Conservation (phyloP, 1,140 invertebrate genomes). For the Drosophila novamexicana region DNA sequence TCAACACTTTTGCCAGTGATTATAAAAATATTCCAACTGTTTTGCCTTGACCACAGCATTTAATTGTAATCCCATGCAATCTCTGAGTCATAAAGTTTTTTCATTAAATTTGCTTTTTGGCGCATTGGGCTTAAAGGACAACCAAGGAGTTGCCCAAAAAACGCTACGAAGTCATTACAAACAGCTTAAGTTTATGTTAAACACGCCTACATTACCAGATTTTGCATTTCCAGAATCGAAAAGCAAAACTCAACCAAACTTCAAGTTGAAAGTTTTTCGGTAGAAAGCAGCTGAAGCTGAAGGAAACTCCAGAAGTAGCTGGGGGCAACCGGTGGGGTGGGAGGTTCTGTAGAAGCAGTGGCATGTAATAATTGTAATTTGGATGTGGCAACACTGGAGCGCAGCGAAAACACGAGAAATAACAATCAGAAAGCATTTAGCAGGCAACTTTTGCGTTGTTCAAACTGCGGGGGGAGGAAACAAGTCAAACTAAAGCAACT, state of each 20-base stretch:
- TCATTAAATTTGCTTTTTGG: slow-evolving; percentile 56
- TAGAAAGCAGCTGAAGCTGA: slow-evolving; percentile 26
- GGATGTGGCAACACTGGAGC: slow-evolving; percentile 53
- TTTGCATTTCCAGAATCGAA: slow-evolving; percentile 64
- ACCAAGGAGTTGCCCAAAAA: slow-evolving; percentile 17
- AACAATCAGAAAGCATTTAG: slow-evolving; percentile 84
- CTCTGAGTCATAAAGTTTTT: slow-evolving; percentile 58
- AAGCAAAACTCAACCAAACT: slow-evolving; percentile 21
- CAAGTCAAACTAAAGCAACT: slow-evolving; percentile 27
- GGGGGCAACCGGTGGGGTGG: slow-evolving; percentile 4
- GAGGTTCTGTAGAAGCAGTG: slow-evolving; percentile 19
- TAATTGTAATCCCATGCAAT: slow-evolving; percentile 17
- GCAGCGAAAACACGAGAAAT: slow-evolving; percentile 76
- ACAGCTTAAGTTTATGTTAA: slow-evolving; percentile 80
- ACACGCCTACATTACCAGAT: slow-evolving; percentile 77
- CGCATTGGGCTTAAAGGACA: slow-evolving; percentile 46
- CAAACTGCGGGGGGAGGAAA: slow-evolving; percentile 14
- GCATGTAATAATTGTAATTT: slow-evolving; percentile 83
- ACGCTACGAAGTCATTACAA: slow-evolving; percentile 74
- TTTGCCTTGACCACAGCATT: slow-evolving; percentile 19
- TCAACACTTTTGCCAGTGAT: not conserved
- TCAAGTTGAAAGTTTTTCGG: slow-evolving; percentile 50
- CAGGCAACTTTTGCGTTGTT: slow-evolving; percentile 62
- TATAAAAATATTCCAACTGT: not conserved
- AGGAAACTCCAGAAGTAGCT: slow-evolving; percentile 57